Evolutionary conservation across 2,888 invertebrate species (phyloP), one percentile per base, ranked within the genome.

Genomic region (Acronicta leporina): DNA sequence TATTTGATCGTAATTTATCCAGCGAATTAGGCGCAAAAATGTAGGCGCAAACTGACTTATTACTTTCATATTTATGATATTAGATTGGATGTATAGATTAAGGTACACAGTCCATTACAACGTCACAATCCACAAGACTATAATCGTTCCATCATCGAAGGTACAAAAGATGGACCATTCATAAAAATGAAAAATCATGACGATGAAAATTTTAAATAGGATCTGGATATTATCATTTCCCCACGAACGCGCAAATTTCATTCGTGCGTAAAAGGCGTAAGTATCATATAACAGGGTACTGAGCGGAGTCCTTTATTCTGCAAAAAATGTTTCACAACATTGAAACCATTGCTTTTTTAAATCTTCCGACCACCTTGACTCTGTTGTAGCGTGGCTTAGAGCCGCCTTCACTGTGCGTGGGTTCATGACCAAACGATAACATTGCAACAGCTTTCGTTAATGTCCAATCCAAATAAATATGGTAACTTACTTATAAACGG

Each of bases 381-480:
- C 63, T 33, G 63, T 65, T 68, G 51, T 69, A 65, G 63, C 53
- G 54, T 20, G 66, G 47, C 20, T 59, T 54, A 63, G 48, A 62
- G 51, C 58, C 51, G 63, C 61, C 53, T 56, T 30, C 38, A 43
- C 16, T 41, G 16, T 50, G 79, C 70, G 84, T 83, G 82, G 83
- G 84, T 76, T 79, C 74, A 77, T 63, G 78, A 76, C 72, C 75
- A 52, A 54, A 53, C 46, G 35, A 50, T 65, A 61, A 49, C 43
- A 65, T 73, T 73, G 72, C 73, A 56, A 73, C 58, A 64, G 65
- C 73, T 80, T 76, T 79, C 68, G 59, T 78, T 75, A 68, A 78
- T 69, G 55, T 10, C 9, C 30, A 30, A n/a, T 49, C 59, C 52
- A 76, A 76, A 75, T 68, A 58, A 63, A 68, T 53, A 63, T 64